Percentiles rank a stretch among this genome's conserved stretches.
These are phyloP conservation scores for Macrophya annulata DNA, from an alignment of 2,888 invertebrate species.

Conservation along the genomic window DNA sequence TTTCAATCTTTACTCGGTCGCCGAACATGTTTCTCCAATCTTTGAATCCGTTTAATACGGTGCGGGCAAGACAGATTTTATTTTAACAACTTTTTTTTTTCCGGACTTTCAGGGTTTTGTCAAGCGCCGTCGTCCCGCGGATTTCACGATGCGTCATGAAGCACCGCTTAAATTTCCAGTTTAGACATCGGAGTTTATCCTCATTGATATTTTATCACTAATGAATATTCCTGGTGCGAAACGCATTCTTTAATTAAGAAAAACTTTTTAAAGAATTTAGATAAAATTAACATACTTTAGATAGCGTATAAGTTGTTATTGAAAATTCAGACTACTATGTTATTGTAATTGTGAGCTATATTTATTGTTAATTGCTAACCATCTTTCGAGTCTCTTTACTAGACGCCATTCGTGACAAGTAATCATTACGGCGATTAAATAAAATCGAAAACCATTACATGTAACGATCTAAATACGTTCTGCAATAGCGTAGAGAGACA, in stretches of 20 bases:
- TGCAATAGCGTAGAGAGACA: not conserved
- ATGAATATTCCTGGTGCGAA: not conserved
- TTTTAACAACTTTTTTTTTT: not conserved
- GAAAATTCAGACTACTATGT: not conserved
- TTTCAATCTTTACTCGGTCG: slow-evolving; percentile 43
- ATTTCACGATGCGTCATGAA: slow-evolving; percentile 20
- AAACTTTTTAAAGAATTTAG: not conserved
- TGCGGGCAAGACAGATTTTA: not conserved
- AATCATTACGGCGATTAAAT: not conserved
- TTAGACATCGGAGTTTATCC: not conserved
- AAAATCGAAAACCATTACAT: not conserved
- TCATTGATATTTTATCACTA: not conserved
- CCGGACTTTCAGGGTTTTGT: not conserved
- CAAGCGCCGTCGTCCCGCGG: not conserved
- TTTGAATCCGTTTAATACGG: not conserved
- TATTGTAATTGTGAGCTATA: slow-evolving; percentile 17
- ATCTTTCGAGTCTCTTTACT: not conserved
- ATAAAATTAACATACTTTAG: not conserved
- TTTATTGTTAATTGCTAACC: slow-evolving; percentile 4
- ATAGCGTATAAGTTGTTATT: not conserved
- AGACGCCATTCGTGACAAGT: not conserved
- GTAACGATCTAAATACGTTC: not conserved
- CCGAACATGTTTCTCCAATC: not conserved
- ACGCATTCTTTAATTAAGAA: not conserved
- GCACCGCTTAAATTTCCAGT: not conserved